Evolutionary conservation across 2,797 vertebrate genomes (phyloP).

Genomic region (Paramormyrops hopkinsi): DNA sequence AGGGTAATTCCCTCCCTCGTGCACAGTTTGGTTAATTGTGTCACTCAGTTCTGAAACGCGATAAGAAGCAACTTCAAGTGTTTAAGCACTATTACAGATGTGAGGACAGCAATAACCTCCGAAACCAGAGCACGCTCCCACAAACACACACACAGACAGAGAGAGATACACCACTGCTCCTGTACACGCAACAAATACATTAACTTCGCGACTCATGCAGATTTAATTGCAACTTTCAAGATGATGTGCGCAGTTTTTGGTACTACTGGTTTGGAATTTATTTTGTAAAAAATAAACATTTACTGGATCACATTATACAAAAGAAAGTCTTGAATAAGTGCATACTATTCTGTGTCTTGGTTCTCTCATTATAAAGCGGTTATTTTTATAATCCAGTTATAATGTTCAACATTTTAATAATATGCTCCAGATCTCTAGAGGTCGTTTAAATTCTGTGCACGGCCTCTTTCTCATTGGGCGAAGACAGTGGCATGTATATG

Average conservation of each 20-base stretch:
- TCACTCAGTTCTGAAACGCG: neutral
- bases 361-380: neutral
- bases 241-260: neutral
- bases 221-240: neutral
- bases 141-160: neutral
- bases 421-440: neutral
- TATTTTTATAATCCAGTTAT: neutral
- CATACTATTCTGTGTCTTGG: neutral
- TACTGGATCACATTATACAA: neutral
- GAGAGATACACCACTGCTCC: neutral
- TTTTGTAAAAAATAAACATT: neutral
- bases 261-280: neutral
- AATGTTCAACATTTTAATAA: neutral
- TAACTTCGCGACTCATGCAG: neutral
- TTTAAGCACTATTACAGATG: neutral
- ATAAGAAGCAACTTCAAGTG: neutral
- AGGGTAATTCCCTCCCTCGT: neutral
- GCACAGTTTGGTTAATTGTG: neutral
- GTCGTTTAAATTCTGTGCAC: neutral
- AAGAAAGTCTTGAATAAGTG: neutral
- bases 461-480: neutral
- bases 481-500: neutral
- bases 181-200: neutral
- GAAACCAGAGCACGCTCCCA: neutral
- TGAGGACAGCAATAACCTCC: neutral